Evolutionary conservation across 2,888 invertebrate genomes (phyloP).

Genomic region (Habroteleia sp.): DNA sequence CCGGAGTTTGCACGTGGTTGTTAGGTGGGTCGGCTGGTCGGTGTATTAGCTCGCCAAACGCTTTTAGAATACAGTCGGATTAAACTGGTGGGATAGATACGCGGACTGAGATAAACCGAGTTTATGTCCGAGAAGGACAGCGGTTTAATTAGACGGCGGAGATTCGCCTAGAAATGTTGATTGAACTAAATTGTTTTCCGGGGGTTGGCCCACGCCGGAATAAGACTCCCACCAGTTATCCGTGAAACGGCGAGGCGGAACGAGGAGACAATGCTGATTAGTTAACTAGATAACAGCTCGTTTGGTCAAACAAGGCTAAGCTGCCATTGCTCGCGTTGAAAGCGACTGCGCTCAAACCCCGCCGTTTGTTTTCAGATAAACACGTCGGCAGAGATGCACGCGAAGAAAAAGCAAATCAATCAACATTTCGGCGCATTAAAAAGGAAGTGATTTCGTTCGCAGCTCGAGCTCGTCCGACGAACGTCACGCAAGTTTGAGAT

Average conservation of each 20-base stretch:
- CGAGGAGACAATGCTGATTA: conserved; percentile 79
- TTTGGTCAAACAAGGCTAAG: conserved; percentile 35
- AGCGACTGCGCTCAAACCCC: conserved; percentile 24
- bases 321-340: conserved; percentile 41
- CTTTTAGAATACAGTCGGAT: conserved; percentile 74
- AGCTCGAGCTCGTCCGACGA: not conserved
- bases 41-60: conserved; percentile 64
- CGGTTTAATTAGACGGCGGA: conserved; percentile 80
- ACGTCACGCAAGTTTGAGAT: conserved; percentile 62
- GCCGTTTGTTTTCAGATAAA: conserved; percentile 44
- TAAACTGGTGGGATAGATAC: conserved; percentile 74
- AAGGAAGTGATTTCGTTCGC: conserved; percentile 18
- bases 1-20: conserved; percentile 1
- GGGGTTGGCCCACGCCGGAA: conserved; percentile 63
- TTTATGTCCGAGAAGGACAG: conserved; percentile 76
- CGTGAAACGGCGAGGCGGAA: conserved; percentile 61
- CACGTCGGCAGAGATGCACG: conserved; percentile 4
- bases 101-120: conserved; percentile 77
- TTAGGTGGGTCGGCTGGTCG: conserved; percentile 29
- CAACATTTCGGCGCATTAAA: conserved; percentile 7
- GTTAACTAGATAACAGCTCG: conserved; percentile 69
- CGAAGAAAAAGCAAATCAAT: conserved; percentile 24
- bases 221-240: conserved; percentile 65
- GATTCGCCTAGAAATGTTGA: conserved; percentile 80
- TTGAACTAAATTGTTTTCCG: conserved; percentile 81